Base-by-base conservation (phyloP, 2,888 invertebrate genomes). In the Cheilosia vernalis region DNA sequence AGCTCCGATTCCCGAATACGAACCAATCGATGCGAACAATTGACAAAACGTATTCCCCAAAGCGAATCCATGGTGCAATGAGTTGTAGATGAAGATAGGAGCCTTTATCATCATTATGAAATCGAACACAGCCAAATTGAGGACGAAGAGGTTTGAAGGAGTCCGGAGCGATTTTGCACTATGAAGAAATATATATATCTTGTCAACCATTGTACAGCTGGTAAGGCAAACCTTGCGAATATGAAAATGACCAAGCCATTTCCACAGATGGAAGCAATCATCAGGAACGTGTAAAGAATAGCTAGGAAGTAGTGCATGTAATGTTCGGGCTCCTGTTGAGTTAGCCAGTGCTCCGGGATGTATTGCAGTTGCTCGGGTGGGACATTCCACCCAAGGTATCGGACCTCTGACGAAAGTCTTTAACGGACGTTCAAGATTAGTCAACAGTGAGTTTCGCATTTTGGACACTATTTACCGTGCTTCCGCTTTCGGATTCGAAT, bases 81-180 rank as follows among this genome's bases (percentile, higher is more conserved):
- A 96, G 90, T 97, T 97, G 91, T 96, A 96, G 88, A 97, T 96
- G 90, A 97, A 96, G 87, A 97, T 95, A 0, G 97, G 97, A 0
- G 96, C 94, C 92, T 97, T 97, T 17, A 95, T 92, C 96, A 97
- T 96, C 97, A 97, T 97, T 21, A 96, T 93, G 88, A 97, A 96
- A 91, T 97, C 97, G 89, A 96, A 94, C 79, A 97, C 93, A 0
- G 97, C 96, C 90, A 97, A 92, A 90, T 97, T 96, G 19, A 97
- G 93, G 17, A 97, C 96, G 87, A 97, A 95, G 91, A 97, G 94
- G 90, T 97, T 97, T 63, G 97, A 97, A 3, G 97, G 96, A 1
- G 91, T 91, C 37, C 91, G 89, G 60, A 91, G 73, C 2, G 91
- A 88, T 74, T 91, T 91, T 2, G 91, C 90, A 53, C 91, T 91